phyloP scores from a whole-genome alignment of 2,113 vertebrate species.

The Coptodon bakossiorum region DNA sequence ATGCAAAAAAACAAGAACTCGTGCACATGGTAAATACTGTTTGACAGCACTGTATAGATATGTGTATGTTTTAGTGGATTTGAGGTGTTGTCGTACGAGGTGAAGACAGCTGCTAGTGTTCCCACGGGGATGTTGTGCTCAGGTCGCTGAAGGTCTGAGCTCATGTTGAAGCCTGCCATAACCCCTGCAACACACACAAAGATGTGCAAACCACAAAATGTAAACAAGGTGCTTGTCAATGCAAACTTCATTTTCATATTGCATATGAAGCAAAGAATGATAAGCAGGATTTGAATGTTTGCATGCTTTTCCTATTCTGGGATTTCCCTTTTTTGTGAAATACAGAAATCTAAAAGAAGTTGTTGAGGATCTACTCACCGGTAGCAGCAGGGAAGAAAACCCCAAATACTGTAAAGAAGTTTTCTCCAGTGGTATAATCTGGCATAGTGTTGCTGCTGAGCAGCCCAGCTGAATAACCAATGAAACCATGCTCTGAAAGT shows the following conservation, averaged over 20 bases:
- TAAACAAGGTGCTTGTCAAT: neutral
- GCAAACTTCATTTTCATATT: neutral
- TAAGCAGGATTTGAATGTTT: neutral
- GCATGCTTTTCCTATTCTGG: neutral
- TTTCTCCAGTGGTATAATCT: constrained; percentile 85
- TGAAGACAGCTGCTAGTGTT: constrained; percentile 88
- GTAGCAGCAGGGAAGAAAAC: constrained; percentile 97
- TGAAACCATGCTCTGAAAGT: constrained; percentile 81
- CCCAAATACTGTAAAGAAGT: constrained; percentile 94
- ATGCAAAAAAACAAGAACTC: neutral
- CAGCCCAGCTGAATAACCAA: constrained; percentile 82
- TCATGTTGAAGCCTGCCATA: constrained; percentile 99
- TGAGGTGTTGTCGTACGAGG: constrained; percentile 80
- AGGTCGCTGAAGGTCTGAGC: constrained; percentile 88
- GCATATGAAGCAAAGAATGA: neutral
- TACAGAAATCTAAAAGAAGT: neutral
- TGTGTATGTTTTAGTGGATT: neutral
- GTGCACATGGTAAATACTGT: neutral
- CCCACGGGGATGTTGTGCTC: constrained; percentile 89
- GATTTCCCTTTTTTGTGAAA: neutral
- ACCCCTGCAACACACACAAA: constrained; percentile 77
- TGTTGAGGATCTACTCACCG: constrained; percentile 66
- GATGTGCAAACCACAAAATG: constrained; percentile 20
- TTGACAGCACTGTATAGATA: neutral
- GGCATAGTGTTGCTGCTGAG: constrained; percentile 82